Base-by-base conservation (phyloP, 2,888 invertebrate genomes). In the Tetanocera ferruginea region DNA sequence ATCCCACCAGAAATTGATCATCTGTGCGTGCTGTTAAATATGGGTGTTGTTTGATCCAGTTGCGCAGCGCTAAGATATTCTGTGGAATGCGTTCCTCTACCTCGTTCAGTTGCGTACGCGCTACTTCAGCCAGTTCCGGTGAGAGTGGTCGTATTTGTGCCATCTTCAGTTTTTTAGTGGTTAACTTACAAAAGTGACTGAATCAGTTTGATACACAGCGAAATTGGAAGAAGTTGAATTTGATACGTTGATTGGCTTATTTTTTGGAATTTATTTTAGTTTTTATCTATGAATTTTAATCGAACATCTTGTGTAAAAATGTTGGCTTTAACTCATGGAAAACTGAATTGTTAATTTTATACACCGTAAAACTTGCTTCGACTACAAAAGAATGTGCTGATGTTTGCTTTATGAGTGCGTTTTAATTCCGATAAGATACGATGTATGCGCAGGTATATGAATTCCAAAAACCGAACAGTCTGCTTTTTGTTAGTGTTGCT, bases 31-130 rank as follows among this genome's bases (percentile, higher is more conserved):
- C 87, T 76, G 83, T 88, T 25, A 92, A 84, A 83, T 92, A 91
- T 0, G 89, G 89, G 79, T 91, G 91, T 80, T 91, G 89, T 2
- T 83, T 81, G n/a, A 92, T 85, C 92, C 92, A 92, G n/a, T 88
- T 84, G 72, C 89, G 89, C 11, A 92, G 87, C 62, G 89, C 85
- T 64, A 87, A 82, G 43, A 92, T 87, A 81, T 90, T 89, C 5
- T 85, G 84, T 5, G 85, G 85, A 31, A 90, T 85, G 3, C 88
- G 83, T 0, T 85, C 83, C 2, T 90, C 89, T 79, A 88, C 89
- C 84, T 92, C 92, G 70, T 90, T 89, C 31, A 92, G 83, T 78
- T 91, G 89, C 11, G 85, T 85, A 64, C 84, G 85, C 3, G 92
- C 92, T 79, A 89, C 86, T 80, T 87, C 87, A 78, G 85, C 85